Conservation (phyloP, 2,797 vertebrate genomes). For the Poecilia picta region DNA sequence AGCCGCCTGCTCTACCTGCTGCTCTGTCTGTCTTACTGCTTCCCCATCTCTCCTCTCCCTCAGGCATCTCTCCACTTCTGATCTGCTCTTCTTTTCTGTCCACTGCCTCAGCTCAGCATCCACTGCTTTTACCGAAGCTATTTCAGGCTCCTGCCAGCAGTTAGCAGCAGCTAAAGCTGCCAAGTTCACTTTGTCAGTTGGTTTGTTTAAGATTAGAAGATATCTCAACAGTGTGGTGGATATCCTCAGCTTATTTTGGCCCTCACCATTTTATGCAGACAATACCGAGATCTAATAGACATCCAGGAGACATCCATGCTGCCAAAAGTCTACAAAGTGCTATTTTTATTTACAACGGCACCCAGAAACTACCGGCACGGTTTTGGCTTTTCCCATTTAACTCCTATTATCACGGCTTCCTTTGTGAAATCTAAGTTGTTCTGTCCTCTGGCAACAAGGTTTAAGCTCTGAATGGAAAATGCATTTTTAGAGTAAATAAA, state of each 20-base stretch:
- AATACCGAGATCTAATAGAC: background rate
- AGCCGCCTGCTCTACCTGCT: slow-evolving; percentile 54
- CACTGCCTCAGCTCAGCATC: slow-evolving; percentile 6
- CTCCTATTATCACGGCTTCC: background rate
- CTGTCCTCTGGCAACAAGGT: background rate
- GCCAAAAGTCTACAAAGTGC: background rate
- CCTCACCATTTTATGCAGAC: background rate
- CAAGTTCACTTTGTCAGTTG: background rate
- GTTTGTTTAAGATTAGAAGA: slow-evolving; percentile 17
- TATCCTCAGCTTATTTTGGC: background rate
- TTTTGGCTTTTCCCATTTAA: background rate
- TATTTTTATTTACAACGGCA: background rate
- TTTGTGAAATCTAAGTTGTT: background rate
- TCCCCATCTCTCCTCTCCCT: slow-evolving; percentile 7
- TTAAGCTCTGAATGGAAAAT: background rate
- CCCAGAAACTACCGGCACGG: background rate
- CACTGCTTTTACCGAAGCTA: slow-evolving; percentile 9
- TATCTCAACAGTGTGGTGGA: background rate
- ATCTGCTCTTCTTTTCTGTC: slow-evolving; percentile 27
- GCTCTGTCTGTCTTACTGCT: slow-evolving; percentile 43
- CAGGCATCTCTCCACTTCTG: slow-evolving; percentile 32
- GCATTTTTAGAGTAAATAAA: background rate
- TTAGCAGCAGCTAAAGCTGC: slow-evolving; percentile 32
- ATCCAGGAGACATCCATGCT: background rate
- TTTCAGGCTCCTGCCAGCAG: slow-evolving; percentile 25